These are phyloP conservation scores for Caretta caretta DNA, from an alignment of 2,113 vertebrate species.

Conservation along the genomic window DNA sequence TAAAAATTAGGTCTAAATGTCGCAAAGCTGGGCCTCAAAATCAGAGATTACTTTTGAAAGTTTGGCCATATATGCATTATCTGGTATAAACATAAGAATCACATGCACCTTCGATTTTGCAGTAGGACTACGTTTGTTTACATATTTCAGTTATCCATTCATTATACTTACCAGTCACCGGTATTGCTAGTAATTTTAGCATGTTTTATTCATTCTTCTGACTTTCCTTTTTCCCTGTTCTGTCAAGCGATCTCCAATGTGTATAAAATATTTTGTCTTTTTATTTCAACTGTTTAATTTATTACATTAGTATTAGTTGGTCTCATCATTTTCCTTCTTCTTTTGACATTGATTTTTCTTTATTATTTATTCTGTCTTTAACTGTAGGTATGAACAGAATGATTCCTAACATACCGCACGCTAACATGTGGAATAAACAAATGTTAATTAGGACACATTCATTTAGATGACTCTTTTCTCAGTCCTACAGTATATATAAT, in stretches of 20 bases:
- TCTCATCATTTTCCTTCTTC: not conserved
- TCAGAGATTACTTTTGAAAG: not conserved
- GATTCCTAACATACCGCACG: not conserved
- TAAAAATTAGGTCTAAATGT: not conserved
- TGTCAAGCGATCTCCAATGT: not conserved
- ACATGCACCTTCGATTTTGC: not conserved
- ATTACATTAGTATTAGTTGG: not conserved
- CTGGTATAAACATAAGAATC: not conserved
- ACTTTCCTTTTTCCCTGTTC: not conserved
- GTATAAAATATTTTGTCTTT: not conserved
- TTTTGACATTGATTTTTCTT: not conserved
- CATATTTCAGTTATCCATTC: not conserved
- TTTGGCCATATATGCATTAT: not conserved
- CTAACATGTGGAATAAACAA: not conserved
- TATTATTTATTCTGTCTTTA: not conserved
- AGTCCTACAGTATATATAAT: constrained; percentile 27
- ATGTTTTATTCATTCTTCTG: not conserved
- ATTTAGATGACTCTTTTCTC: constrained; percentile 31
- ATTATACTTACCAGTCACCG: not conserved
- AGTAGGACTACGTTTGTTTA: not conserved
- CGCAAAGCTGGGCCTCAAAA: not conserved
- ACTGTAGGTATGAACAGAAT: not conserved
- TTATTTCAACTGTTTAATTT: not conserved
- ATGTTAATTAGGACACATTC: constrained; percentile 7
- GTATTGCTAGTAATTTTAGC: not conserved